Evolutionary conservation across 2,113 vertebrate species (phyloP), one percentile per base, ranked within the genome.

Genomic region (Okapia johnstoni): DNA sequence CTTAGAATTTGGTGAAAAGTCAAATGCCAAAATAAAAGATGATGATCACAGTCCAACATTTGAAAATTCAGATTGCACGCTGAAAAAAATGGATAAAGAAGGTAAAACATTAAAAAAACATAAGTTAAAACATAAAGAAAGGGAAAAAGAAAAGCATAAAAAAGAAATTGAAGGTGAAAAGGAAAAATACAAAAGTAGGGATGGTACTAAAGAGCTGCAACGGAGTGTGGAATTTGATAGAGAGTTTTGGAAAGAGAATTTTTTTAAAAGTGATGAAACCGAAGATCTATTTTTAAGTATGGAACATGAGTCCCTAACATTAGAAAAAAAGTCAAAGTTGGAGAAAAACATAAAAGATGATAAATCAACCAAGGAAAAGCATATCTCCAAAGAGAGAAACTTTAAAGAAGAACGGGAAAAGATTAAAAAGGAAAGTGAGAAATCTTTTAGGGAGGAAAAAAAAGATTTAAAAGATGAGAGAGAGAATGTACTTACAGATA

Each of bases 171-270:
- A 99, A 94, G 98, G 98, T 12, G 99, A 99, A 94, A 99, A 99
- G 57, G 99, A 99, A 97, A 99, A 99, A 96, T 99, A 99, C 91
- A 99, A 99, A 96, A 99, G 99, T 96, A 99, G 99, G 92, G 99
- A 99, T 48, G 98, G 97, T 93, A 97, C 98, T 97, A 99, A 99
- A 99, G 99, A 99, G 6, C 87, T 99, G 84, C 99, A 99, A 98
- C 99, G 99, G 98, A 99, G 99, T 98, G 90, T 99, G 95, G 99
- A 99, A 97, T 99, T 99, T 98, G 99, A 99, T 98, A 99, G 99
- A 98, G 99, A 99, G 98, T 99, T 99, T 98, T 99, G 99, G 99
- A 99, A 99, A 98, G 99, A 99, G 79, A 99, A 99, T 96, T 99
- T 99, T 98, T 99, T 99, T 98, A 99, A 99, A 99, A 99, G 99